These are phyloP conservation scores for Pachyuromys duprasi DNA, from an alignment of 2,797 vertebrate species.

Conservation along the genomic window DNA sequence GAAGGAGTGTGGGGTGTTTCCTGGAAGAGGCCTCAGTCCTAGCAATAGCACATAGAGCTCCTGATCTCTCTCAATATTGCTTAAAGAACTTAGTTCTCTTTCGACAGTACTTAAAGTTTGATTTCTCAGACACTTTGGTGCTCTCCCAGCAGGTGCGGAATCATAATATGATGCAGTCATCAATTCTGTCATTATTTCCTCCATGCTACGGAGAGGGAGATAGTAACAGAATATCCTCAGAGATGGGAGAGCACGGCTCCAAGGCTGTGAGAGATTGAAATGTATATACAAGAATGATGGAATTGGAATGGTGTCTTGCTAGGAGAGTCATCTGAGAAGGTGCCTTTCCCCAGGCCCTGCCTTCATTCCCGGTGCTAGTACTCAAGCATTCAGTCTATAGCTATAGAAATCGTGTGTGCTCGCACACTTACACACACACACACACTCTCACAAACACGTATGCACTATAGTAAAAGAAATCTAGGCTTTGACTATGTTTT, in stretches of 20 bases:
- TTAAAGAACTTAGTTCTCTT: not conserved
- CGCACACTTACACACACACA: no score
- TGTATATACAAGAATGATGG: not conserved
- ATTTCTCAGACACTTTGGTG: not conserved
- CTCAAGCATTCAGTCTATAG: no score
- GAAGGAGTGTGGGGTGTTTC: not conserved
- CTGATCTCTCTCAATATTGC: not conserved
- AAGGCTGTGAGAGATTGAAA: not conserved
- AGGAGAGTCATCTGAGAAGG: fast-evolving
- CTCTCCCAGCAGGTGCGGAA: not conserved
- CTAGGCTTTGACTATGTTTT: not conserved
- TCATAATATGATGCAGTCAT: not conserved
- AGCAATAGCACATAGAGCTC: not conserved
- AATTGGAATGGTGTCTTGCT: not conserved
- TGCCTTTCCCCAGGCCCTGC: no score
- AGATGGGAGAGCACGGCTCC: not conserved
- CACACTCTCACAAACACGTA: not conserved
- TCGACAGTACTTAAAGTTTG: not conserved
- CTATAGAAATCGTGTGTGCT: not conserved
- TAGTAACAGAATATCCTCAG: not conserved
- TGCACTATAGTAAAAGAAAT: fast-evolving
- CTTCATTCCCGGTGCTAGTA: fast-evolving
- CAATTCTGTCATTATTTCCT: not conserved
- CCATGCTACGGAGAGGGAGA: not conserved
- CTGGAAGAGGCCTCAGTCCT: not conserved